Evolutionary conservation across 2,888 invertebrate species (phyloP).

Genomic region (Apoderus coryli): DNA sequence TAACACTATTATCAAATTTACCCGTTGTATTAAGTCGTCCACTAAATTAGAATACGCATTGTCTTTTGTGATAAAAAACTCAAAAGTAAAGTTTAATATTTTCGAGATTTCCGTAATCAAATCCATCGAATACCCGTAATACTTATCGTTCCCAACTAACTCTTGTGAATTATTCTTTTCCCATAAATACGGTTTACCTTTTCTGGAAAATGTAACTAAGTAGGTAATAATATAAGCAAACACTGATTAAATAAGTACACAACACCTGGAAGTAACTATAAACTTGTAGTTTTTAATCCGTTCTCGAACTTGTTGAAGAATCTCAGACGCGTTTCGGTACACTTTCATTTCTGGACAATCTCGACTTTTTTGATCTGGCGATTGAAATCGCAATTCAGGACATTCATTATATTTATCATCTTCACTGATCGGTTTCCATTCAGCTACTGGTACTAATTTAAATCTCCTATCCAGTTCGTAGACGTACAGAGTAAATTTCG

Average conservation of each 20-base stretch:
- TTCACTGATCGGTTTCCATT: too few species aligned
- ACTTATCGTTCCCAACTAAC: slow-evolving; percentile 53
- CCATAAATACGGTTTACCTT: slow-evolving; percentile 58
- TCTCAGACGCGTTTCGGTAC: too few species aligned
- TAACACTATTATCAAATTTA: too few species aligned
- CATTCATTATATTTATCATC: too few species aligned
- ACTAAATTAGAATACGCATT: slow-evolving; percentile 56
- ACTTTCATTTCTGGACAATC: slow-evolving; percentile 9
- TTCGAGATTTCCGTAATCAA: slow-evolving; percentile 40
- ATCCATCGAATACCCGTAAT: slow-evolving; percentile 84
- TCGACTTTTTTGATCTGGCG: too few species aligned
- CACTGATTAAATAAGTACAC: neutral
- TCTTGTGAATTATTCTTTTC: slow-evolving; percentile 41
- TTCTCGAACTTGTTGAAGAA: too few species aligned
- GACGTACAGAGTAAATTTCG: too few species aligned
- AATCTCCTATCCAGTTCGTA: too few species aligned
- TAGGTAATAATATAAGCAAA: neutral
- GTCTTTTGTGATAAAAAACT: slow-evolving; percentile 51
- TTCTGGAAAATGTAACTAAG: slow-evolving; percentile 29
- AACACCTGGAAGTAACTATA: too few species aligned
- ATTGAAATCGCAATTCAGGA: too few species aligned
- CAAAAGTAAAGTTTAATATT: slow-evolving; percentile 19
- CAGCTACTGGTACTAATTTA: too few species aligned
- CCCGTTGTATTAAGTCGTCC: slow-evolving; percentile 57
- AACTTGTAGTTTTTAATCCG: neutral